phyloP scores from a whole-genome alignment of 35 echinoderm and acorn worm genomes.

The Heliocidaris tuberculata region DNA sequence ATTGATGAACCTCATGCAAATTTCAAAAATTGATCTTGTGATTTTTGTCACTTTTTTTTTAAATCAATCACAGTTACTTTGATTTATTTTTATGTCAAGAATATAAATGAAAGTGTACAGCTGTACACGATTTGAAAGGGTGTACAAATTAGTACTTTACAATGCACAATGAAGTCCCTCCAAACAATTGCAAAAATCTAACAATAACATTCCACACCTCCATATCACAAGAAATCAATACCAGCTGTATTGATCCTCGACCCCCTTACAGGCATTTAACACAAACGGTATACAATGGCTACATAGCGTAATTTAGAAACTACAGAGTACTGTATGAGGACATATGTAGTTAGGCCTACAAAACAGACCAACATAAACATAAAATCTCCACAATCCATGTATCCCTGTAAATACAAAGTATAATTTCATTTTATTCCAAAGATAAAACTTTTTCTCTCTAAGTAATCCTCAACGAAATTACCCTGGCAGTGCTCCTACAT shows the following conservation, averaged over 20 bases:
- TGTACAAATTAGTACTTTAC: not conserved
- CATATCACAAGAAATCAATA: not conserved
- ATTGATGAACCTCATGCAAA: too few species aligned
- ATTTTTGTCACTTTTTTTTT: not conserved
- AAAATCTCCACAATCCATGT: too few species aligned
- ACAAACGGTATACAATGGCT: not conserved
- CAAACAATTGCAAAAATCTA: not conserved
- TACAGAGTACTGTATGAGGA: too few species aligned
- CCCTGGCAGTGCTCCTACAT: too few species aligned
- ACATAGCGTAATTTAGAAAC: too few species aligned
- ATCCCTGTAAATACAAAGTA: too few species aligned
- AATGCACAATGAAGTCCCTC: not conserved
- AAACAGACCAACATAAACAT: too few species aligned
- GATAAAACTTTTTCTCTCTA: too few species aligned
- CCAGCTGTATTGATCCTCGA: not conserved
- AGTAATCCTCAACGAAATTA: too few species aligned
- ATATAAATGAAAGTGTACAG: not conserved
- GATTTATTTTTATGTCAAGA: not conserved
- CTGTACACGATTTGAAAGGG: not conserved
- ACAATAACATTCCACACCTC: conserved; percentile 1
- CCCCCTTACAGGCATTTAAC: not conserved
- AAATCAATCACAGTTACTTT: not conserved
- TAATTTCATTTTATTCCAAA: too few species aligned
- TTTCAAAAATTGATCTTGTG: not conserved
- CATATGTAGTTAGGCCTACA: too few species aligned